Base-by-base conservation (phyloP, 1,140 invertebrate genomes). In the Pantala flavescens region DNA sequence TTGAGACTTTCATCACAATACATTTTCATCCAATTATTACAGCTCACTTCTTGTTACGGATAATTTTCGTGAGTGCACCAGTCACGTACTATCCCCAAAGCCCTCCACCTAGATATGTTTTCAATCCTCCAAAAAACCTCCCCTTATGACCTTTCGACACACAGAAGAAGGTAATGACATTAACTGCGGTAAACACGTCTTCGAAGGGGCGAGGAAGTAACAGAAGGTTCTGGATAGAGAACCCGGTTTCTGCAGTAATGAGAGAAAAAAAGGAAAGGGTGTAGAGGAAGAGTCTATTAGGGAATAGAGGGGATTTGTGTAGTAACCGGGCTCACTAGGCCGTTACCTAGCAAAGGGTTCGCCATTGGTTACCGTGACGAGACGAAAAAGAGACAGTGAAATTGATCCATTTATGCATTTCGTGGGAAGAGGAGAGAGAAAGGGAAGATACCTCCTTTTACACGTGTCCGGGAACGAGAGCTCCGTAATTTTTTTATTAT, bases 111-210 rank as follows among this genome's bases (percentile, higher is more conserved):
- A 2, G 28, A 36, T 36, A 36, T 36, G 28, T 5, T 63, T 63
- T 63, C 49, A 63, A 63, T 1, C 49, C 12, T 14, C 49, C 16
- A 16, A 63, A 63, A 63, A 63, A 1, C 3, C 5, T 16, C n/a
- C 43, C 43, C 43, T 63, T 12, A 21, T 63, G 49, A 63, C 49
- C 49, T 63, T 63, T 63, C 49, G 49, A 63, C 49, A 63, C 14
- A 16, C 16, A 21, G 49, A 21, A 16, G 49, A 63, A 63, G n/a
- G 49, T 63, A 63, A 63, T 63, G 3, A 63, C 49, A 63, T 63
- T 63, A 63, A 63, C 49, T 63, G 49, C 49, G n/a, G 49, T 63
- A 63, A 63, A 63, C 49, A 63, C 49, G n/a, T 36, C 28, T 36
- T 36, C 28, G 3, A 36, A 9, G 3, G 49, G 49, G n/a, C 2